These are phyloP conservation scores for Garrulus glandarius DNA, from an alignment of 2,797 vertebrate species.

Conservation along the genomic window DNA sequence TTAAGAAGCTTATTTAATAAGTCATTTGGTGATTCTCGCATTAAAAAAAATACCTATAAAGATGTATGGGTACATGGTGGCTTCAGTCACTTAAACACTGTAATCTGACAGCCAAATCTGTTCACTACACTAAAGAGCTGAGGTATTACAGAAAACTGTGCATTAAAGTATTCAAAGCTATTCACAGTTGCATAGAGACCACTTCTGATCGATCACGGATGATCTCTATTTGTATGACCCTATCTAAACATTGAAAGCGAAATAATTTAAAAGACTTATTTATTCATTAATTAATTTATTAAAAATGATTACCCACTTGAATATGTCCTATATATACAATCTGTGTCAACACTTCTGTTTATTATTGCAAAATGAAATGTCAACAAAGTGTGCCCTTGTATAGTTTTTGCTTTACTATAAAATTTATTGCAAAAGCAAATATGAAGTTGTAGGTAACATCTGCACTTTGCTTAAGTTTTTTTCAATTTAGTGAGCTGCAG, in stretches of 20 bases:
- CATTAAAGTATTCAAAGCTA: constrained; percentile 3
- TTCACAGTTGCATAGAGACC: background rate
- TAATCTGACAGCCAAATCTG: background rate
- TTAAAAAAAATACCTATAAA: background rate
- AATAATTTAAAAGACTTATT: constrained; percentile 19
- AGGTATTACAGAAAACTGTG: background rate
- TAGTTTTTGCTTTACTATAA: background rate
- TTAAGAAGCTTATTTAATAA: constrained; percentile 9
- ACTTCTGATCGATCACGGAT: constrained; percentile 3
- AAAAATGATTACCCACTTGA: background rate
- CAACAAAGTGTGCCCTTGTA: background rate
- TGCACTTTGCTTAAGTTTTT: background rate
- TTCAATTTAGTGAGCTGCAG: background rate
- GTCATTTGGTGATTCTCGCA: background rate
- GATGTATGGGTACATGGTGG: background rate
- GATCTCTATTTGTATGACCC: constrained; percentile 8
- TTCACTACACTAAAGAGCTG: background rate
- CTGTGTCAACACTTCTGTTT: background rate
- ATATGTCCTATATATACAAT: background rate
- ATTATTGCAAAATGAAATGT: background rate
- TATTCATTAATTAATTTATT: constrained; percentile 46
- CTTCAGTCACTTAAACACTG: background rate
- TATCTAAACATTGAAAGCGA: constrained; percentile 16
- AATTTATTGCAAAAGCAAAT: background rate
- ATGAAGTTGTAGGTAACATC: background rate